A percentile compares a stretch with the other conserved stretches of the same genome.
phyloP scores from a whole-genome alignment of 2,888 invertebrate genomes.

The Pegoplata infirma region DNA sequence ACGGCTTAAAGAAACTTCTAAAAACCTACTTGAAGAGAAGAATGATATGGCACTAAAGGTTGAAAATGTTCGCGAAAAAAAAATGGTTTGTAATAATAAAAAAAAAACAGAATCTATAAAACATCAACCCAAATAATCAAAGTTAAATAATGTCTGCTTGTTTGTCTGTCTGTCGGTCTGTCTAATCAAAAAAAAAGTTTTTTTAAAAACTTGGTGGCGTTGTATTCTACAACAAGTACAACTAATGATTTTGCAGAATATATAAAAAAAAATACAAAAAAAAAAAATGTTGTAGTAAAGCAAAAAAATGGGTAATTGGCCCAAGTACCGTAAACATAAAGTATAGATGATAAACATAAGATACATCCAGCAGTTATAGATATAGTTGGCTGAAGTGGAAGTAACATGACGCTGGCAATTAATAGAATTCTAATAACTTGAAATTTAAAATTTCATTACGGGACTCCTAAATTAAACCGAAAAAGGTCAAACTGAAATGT shows the following conservation, averaged over 20 bases:
- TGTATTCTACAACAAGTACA: slow-evolving; percentile 45
- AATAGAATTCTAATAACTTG: no score
- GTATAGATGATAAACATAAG: slow-evolving; percentile 55
- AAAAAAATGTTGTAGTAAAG: slow-evolving; percentile 33
- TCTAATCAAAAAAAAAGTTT: slow-evolving; percentile 38
- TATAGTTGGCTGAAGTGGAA: no score
- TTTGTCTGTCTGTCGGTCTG: slow-evolving; percentile 6
- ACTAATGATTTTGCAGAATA: slow-evolving; percentile 58
- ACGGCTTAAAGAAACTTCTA: slow-evolving; percentile 25
- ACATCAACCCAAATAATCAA: slow-evolving; percentile 59
- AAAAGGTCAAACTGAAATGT: no score
- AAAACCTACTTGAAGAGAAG: slow-evolving; percentile 2
- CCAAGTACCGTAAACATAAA: slow-evolving; percentile 67
- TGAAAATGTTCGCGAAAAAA: slow-evolving; percentile 4
- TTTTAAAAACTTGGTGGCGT: slow-evolving; percentile 21
- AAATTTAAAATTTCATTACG: no score
- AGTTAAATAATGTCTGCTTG: slow-evolving; percentile 52
- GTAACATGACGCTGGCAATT: no score
- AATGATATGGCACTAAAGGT: slow-evolving; percentile 49
- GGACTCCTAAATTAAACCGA: no score
- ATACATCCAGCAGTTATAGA: slow-evolving; percentile 8
- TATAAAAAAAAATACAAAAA: neutral
- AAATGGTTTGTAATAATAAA: neutral
- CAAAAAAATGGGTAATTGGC: slow-evolving; percentile 70
- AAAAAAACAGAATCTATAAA: slow-evolving; percentile 38